phyloP scores from a whole-genome alignment of 2,888 invertebrate species.

The Temnothorax unifasciatus region DNA sequence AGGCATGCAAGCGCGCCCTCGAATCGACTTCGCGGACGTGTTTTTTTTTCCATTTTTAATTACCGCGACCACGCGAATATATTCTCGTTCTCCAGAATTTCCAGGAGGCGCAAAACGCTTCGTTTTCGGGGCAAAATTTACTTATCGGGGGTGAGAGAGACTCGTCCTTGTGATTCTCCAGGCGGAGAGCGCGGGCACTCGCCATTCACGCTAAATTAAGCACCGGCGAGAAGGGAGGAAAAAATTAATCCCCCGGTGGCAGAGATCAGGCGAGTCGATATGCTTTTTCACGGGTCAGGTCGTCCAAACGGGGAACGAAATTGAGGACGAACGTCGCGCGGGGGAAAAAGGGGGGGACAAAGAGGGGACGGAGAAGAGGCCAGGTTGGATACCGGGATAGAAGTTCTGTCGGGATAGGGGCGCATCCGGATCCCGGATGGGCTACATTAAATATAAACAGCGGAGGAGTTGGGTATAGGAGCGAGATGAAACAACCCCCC shows the following conservation, averaged over 20 bases:
- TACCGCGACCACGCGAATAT: not conserved
- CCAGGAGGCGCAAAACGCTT: not conserved
- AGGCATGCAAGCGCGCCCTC: not conserved
- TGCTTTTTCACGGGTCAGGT: slow-evolving; percentile 70
- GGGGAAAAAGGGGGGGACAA: not conserved
- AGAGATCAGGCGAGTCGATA: slow-evolving; percentile 71
- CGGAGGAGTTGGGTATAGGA: not conserved
- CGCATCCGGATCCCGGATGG: slow-evolving; percentile 73
- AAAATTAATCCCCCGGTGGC: slow-evolving; percentile 69
- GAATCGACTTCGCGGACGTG: not conserved
- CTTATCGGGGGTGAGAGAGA: slow-evolving; percentile 7
- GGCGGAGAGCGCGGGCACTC: slow-evolving; percentile 14
- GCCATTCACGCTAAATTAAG: slow-evolving; percentile 71
- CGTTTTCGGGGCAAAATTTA: slow-evolving; percentile 22
- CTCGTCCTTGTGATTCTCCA: slow-evolving; percentile 19
- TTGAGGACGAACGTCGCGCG: slow-evolving; percentile 27
- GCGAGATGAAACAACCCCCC: slow-evolving; percentile 45
- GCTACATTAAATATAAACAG: slow-evolving; percentile 78
- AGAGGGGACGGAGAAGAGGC: not conserved
- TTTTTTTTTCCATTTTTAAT: slow-evolving; percentile 25
- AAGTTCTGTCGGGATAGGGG: slow-evolving; percentile 64
- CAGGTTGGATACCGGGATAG: slow-evolving; percentile 28
- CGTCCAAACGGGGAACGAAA: slow-evolving; percentile 51
- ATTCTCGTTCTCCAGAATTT: not conserved
- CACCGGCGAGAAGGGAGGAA: slow-evolving; percentile 49